Evolutionary conservation across 37 sponge, comb jelly and placozoan genomes (phyloP).

Genomic region (Trichoplax adhaerens): DNA sequence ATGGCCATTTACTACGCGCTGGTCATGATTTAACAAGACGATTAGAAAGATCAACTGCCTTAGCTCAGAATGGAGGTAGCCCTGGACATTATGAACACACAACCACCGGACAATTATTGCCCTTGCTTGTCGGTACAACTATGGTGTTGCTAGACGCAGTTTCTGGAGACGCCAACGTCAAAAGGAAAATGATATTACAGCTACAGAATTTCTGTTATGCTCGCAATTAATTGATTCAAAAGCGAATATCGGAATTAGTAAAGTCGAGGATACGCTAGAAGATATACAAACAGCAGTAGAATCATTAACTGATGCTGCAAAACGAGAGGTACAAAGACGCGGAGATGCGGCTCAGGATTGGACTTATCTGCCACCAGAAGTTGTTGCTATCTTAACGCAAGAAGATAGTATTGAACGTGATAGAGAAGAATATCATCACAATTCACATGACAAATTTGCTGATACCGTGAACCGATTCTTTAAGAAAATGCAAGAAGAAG

Average conservation of each 20-base stretch:
- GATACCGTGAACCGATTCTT: too few species aligned
- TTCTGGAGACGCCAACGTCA: conserved; percentile 5
- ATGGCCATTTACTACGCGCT: too few species aligned
- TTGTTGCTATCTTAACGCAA: conserved; percentile 3
- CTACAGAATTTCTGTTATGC: neutral
- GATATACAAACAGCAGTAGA: too few species aligned
- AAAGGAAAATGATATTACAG: neutral
- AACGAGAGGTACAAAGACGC: conserved; percentile 1
- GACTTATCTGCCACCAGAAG: conserved; percentile 4
- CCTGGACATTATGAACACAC: conserved; percentile 20
- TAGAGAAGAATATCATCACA: neutral
- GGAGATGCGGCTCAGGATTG: conserved; percentile 3
- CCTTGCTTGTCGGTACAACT: conserved; percentile 5
- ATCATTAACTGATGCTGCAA: too few species aligned
- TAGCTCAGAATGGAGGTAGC: conserved; percentile 13
- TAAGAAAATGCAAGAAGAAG: too few species aligned
- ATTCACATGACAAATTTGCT: too few species aligned
- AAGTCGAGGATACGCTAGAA: too few species aligned
- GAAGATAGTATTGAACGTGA: conserved; percentile 2
- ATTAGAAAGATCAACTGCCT: too few species aligned
- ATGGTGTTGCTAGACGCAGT: conserved; percentile 8
- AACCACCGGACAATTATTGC: conserved; percentile 20
- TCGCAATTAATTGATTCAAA: too few species aligned
- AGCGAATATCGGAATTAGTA: too few species aligned
- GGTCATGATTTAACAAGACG: too few species aligned